Percentiles rank a stretch among this genome's conserved stretches.
Conservation (phyloP, 1,140 invertebrate species). For the Ephestia elutella region DNA sequence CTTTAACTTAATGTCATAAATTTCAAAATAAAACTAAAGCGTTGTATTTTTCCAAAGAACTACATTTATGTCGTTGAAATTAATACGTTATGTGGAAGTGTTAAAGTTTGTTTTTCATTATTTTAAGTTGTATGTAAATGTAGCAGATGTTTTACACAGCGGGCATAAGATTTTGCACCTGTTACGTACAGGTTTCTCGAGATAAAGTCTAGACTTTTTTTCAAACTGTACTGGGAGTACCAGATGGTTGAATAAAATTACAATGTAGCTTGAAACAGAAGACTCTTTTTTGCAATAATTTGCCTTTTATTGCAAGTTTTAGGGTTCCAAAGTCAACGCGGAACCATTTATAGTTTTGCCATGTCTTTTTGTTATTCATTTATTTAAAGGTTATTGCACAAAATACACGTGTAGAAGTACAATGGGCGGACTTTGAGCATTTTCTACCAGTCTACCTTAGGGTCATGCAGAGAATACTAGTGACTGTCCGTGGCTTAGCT, state of each 20-base stretch:
- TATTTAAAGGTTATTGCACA: no score
- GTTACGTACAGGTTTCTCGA: neutral
- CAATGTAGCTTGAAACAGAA: neutral
- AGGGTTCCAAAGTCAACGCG: no score
- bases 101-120: neutral
- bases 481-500: no score
- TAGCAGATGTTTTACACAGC: neutral
- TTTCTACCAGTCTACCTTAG: no score
- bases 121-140: neutral
- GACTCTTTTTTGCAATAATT: no score
- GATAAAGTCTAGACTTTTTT: neutral
- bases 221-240: neutral
- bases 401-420: no score
- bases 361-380: no score
- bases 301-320: no score
- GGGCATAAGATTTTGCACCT: neutral
- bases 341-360: no score
- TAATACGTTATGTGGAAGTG: no score
- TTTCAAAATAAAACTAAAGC: neutral
- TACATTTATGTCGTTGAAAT: neutral
- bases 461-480: no score
- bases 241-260: neutral
- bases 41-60: neutral
- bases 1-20: neutral
- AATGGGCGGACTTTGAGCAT: no score